Percentiles rank a stretch among this genome's conserved stretches.
Evolutionary conservation across 2,113 vertebrate genomes (phyloP).

Genomic region (Engraulis encrasicolus): DNA sequence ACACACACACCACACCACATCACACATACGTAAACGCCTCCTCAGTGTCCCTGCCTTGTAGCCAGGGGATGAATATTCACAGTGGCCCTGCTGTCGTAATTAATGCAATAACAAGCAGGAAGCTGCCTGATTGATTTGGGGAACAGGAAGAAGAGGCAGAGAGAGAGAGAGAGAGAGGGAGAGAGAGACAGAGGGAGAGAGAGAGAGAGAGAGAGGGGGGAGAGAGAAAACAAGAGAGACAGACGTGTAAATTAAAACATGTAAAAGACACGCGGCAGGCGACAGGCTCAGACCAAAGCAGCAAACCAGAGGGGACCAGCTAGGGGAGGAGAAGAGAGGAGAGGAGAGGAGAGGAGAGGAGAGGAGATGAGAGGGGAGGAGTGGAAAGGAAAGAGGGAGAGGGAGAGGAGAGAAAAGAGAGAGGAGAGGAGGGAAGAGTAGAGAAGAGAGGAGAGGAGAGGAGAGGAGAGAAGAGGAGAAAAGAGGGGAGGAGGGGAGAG

Average conservation of each 20-base stretch:
- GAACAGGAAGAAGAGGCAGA: too few species aligned
- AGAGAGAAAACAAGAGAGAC: too few species aligned
- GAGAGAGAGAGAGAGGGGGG: too few species aligned
- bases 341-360: too few species aligned
- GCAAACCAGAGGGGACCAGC: not conserved
- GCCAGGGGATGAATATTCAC: conserved; percentile 60
- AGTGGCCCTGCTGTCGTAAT: conserved; percentile 65
- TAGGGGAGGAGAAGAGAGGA: too few species aligned
- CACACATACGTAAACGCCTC: not conserved
- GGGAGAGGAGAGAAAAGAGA: too few species aligned
- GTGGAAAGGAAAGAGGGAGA: not conserved
- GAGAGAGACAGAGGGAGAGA: too few species aligned
- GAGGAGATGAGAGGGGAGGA: not conserved
- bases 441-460: too few species aligned
- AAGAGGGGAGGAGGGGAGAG: not conserved
- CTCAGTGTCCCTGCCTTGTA: not conserved
- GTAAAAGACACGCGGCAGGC: not conserved
- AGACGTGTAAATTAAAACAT: conserved; percentile 31
- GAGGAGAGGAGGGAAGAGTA: too few species aligned
- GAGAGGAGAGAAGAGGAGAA: not conserved
- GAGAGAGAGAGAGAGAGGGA: too few species aligned
- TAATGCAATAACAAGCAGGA: conserved; percentile 62
- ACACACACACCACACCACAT: not conserved
- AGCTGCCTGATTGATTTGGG: conserved; percentile 62
- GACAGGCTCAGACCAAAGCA: not conserved